A percentile compares a stretch with the other conserved stretches of the same genome.
phyloP scores from a whole-genome alignment of 2,888 invertebrate species.

The Drosophila quasianomalipes region DNA sequence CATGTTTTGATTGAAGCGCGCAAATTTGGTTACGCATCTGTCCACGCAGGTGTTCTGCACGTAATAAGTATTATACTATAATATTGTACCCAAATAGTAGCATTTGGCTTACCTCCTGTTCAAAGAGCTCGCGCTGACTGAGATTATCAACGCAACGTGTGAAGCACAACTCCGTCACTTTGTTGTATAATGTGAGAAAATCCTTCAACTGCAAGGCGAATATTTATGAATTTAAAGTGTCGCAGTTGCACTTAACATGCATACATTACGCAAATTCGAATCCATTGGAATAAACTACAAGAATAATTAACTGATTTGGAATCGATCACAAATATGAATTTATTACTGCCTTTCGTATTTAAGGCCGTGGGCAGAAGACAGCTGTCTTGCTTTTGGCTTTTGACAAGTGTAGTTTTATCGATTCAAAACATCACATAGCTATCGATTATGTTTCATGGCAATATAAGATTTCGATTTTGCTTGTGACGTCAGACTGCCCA shows the following conservation, averaged over 20 bases:
- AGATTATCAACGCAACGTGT: conserved; percentile 84
- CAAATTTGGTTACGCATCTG: conserved; percentile 84
- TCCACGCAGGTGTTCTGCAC: conserved; percentile 81
- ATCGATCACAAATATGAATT: conserved; percentile 28
- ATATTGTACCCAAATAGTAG: not conserved
- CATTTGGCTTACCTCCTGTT: conserved; percentile 72
- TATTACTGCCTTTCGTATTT: conserved; percentile 30
- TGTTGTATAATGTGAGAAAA: conserved; percentile 85
- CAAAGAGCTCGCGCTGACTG: conserved; percentile 74
- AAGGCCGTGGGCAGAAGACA: conserved; percentile 32
- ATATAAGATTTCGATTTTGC: not conserved
- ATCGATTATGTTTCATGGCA: conserved; percentile 5
- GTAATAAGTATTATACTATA: not conserved
- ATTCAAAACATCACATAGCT: not conserved
- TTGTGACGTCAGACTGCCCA: not conserved
- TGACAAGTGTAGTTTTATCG: conserved; percentile 33
- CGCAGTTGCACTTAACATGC: not conserved
- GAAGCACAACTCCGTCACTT: conserved; percentile 85
- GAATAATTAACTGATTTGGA: conserved; percentile 1
- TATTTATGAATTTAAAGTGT: conserved; percentile 14
- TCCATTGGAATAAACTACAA: conserved; percentile 34
- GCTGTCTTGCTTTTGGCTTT: conserved; percentile 33
- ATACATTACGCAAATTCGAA: conserved; percentile 58
- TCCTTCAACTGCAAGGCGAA: conserved; percentile 82
- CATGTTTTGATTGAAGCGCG: conserved; percentile 84